Percentiles rank a stretch among this genome's conserved stretches.
Evolutionary conservation across 2,797 vertebrate genomes (phyloP).

Genomic region (Aulostomus chinensis): DNA sequence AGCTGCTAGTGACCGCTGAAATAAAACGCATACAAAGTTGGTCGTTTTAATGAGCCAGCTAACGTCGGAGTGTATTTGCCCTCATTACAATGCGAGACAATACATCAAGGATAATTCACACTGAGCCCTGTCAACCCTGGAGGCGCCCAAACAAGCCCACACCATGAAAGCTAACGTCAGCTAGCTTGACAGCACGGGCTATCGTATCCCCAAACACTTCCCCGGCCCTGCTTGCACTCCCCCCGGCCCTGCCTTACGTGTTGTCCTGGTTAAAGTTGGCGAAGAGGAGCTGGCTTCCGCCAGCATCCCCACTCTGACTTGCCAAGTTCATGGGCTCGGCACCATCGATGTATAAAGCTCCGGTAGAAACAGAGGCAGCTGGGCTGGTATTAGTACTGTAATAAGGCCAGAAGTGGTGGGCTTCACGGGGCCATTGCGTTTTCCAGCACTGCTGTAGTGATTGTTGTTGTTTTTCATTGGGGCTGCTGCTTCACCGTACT

Average conservation of each 20-base stretch:
- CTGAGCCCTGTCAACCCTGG: background rate
- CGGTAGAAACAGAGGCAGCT: constrained; percentile 43
- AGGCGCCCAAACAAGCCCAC: background rate
- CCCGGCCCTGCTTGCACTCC: constrained; percentile 2
- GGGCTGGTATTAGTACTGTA: constrained; percentile 14
- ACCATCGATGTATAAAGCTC: constrained; percentile 67
- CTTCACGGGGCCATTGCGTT: constrained; percentile 58
- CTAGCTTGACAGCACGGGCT: constrained; percentile 58
- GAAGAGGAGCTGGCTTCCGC: constrained; percentile 96
- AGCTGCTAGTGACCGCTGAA: constrained; percentile 12
- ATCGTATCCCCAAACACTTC: constrained; percentile 22
- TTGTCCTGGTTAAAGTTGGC: constrained; percentile 99
- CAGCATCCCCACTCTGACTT: constrained; percentile 94
- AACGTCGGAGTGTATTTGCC: accelerated
- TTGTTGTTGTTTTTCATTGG: constrained; percentile 81
- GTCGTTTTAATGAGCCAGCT: background rate
- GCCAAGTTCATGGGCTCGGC: constrained; percentile 93
- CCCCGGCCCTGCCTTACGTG: constrained; percentile 87
- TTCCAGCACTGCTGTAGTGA: constrained; percentile 48
- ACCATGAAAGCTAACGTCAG: constrained; percentile 28
- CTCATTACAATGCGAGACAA: background rate
- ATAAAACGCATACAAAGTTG: background rate
- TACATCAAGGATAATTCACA: background rate
- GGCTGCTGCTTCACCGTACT: constrained; percentile 39
- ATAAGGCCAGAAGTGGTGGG: constrained; percentile 11